Evolutionary conservation across 2,888 invertebrate species (phyloP).

Genomic region (Sabellastarte sp.): DNA sequence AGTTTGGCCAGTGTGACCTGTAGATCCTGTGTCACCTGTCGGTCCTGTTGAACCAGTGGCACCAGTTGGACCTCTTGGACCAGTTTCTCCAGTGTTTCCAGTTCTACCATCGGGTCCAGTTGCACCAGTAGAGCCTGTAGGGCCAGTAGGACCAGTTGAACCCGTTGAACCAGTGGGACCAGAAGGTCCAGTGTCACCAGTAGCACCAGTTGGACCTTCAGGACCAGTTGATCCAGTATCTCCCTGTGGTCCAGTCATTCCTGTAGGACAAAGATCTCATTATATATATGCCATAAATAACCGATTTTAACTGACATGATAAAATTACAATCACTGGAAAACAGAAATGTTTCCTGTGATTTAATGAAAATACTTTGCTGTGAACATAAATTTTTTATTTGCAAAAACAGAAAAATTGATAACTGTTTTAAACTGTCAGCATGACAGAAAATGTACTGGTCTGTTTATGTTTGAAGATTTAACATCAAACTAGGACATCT

Average conservation of each 20-base stretch:
- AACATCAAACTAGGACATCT: too few relatives aligned
- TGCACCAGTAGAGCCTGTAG: not conserved
- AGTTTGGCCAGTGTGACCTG: not conserved
- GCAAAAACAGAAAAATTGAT: too few relatives aligned
- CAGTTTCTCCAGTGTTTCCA: not conserved
- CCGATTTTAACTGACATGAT: too few relatives aligned
- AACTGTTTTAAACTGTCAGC: too few relatives aligned
- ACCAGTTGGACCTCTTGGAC: not conserved
- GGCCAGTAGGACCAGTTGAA: conserved; percentile 1
- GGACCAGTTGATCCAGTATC: conserved; percentile 4
- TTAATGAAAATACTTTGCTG: too few relatives aligned
- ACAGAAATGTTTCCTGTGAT: too few relatives aligned
- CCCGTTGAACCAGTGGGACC: conserved; percentile 1
- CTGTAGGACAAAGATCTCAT: too few relatives aligned
- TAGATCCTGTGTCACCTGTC: conserved; percentile 1
- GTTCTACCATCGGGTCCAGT: not conserved
- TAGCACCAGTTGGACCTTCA: not conserved
- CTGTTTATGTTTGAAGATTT: too few relatives aligned
- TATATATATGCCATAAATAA: too few relatives aligned
- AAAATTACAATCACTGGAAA: too few relatives aligned
- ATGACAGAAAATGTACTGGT: too few relatives aligned
- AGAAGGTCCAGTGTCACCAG: not conserved
- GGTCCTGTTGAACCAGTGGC: conserved; percentile 1
- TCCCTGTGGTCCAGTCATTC: not conserved
- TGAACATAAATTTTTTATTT: too few relatives aligned